Conservation (phyloP, 2,113 vertebrate genomes). For the Cheirogaleus medius region DNA sequence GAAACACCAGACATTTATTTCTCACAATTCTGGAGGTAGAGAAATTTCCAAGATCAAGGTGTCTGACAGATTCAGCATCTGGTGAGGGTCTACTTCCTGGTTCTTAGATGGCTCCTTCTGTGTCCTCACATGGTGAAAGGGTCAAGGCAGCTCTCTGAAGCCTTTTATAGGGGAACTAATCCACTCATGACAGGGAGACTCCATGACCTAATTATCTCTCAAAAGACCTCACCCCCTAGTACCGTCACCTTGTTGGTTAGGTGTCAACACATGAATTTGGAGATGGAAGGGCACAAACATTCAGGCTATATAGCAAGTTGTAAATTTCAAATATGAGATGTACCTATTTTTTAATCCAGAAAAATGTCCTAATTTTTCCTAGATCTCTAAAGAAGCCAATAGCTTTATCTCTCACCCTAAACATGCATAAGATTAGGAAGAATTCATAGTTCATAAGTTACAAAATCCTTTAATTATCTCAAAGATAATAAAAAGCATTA, state of each 20-base stretch:
- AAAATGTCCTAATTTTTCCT: not conserved
- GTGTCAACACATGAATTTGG: not conserved
- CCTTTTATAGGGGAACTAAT: not conserved
- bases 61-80: not conserved
- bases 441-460: not conserved
- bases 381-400: not conserved
- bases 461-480: not conserved
- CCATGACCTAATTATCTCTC: not conserved
- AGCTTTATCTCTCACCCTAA: not conserved
- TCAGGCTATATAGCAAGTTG: not conserved
- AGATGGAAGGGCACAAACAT: no score
- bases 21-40: not conserved
- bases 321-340: not conserved
- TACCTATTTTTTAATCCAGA: not conserved
- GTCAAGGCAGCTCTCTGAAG: accelerated
- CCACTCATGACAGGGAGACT: accelerated
- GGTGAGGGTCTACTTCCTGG: not conserved
- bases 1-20: not conserved
- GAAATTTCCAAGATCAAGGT: not conserved
- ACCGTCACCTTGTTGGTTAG: not conserved
- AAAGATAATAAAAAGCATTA: not conserved
- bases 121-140: not conserved
- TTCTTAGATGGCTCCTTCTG: not conserved
- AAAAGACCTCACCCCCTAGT: not conserved
- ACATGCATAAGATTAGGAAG: not conserved